Evolutionary conservation across 1,140 invertebrate species (phyloP), one percentile per base, ranked within the genome.

Genomic region (Neuroterus valhalla): DNA sequence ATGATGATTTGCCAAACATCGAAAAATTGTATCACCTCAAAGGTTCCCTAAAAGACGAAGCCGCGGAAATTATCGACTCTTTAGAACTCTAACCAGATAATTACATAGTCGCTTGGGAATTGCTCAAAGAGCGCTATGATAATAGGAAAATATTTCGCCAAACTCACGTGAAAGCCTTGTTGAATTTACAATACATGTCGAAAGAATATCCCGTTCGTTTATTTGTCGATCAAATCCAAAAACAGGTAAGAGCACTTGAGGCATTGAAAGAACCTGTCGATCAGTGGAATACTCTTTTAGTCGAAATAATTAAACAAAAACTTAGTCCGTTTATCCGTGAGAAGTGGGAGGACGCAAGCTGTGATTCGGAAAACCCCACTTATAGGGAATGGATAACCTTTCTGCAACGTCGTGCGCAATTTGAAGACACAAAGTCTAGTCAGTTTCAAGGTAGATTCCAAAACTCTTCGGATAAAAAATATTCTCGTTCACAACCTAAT

Each of bases 61-160:
- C 85, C 10, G 72, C 67, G 23, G 44, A 75, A 44, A 72, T 82
- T 50, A 79, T 88, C 43, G 55, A 77, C 26, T 67, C 82, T 14
- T 55, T 87, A 4, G 72, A 81, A 71, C 72, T 82, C 8, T 83
- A 80, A 0, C 78, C 82, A n/a, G 75, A 66, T 23, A 89, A 88
- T 78, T 88, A 89, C 70, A 31, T 42, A 8, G 43, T 78, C 8
- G 86, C 86, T 0, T 84, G 83, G 81, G 68, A 82, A 10, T 23
- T 84, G 26, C 69, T 89, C 31, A 82, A 81, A 48, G 67, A 80
- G 10, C 74, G 85, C 15, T 89, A 82, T 62, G 84, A 88, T 23
- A 85, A 87, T 74, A 84, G 81, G 71, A 43, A 81, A 48, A 55
- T 85, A 46, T 83, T 85, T 19, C 68, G 85, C 11, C 31, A 80